A percentile compares a stretch with the other conserved stretches of the same genome.
These are phyloP conservation scores for Mantis religiosa DNA, from an alignment of 2,888 invertebrate species.

Conservation along the genomic window DNA sequence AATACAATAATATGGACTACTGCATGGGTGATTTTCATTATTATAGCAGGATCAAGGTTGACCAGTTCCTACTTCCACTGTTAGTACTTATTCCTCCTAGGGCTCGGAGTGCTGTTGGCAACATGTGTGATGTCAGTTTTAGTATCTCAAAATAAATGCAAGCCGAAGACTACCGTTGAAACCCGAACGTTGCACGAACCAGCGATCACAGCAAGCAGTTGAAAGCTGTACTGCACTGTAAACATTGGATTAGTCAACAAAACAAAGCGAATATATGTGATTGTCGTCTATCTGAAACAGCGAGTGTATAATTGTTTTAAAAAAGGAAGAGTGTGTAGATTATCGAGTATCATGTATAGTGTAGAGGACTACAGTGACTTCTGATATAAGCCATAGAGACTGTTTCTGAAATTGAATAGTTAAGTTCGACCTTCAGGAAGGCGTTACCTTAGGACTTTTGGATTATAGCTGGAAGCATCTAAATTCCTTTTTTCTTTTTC, in stretches of 20 bases:
- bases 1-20: no score
- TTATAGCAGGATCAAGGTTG: neutral
- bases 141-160: neutral
- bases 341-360: neutral
- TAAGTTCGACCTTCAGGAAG: neutral
- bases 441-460: neutral
- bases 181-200: neutral
- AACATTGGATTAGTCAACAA: neutral
- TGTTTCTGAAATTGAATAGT: neutral
- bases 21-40: no score
- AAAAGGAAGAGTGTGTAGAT: neutral
- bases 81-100: neutral
- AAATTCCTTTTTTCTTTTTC: neutral
- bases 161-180: neutral
- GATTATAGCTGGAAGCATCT: neutral
- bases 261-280: neutral
- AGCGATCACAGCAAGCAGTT: no score
- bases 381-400: neutral
- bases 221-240: neutral
- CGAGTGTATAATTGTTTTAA: neutral
- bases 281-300: neutral
- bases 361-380: neutral
- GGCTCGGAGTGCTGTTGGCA: neutral
- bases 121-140: neutral
- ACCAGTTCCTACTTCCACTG: neutral